These are phyloP conservation scores for Drymonia ruficornis DNA, from an alignment of 2,888 invertebrate species.

Conservation along the genomic window DNA sequence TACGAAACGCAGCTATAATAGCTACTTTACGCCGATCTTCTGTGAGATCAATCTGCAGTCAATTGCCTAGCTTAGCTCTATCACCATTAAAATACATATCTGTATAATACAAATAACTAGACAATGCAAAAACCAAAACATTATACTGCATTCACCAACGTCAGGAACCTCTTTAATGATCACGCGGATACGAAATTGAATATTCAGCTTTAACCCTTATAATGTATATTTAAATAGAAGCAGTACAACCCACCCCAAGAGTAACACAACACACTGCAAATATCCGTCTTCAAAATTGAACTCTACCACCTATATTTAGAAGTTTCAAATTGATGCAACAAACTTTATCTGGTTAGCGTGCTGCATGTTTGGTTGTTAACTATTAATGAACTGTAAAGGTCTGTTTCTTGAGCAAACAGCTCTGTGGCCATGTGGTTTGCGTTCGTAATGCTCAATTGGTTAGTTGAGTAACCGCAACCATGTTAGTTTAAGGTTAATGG, in stretches of 20 bases:
- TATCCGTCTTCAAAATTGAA: not conserved
- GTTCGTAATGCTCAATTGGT: constrained; percentile 45
- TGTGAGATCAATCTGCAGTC: too few species aligned
- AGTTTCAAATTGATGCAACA: not conserved
- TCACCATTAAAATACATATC: too few species aligned
- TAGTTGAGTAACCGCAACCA: constrained; percentile 29
- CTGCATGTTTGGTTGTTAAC: constrained; percentile 9
- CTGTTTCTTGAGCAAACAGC: constrained; percentile 31
- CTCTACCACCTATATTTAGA: not conserved
- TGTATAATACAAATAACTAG: too few species aligned
- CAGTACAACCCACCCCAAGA: not conserved
- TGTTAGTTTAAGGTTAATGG: constrained; percentile 24
- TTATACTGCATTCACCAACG: not conserved
- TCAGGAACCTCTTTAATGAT: constrained; percentile 21
- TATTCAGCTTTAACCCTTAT: constrained; percentile 6
- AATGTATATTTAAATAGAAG: not conserved
- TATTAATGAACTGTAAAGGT: constrained; percentile 21
- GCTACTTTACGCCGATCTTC: too few species aligned
- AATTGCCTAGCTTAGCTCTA: too few species aligned
- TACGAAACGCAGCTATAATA: too few species aligned
- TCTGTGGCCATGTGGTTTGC: constrained; percentile 48
- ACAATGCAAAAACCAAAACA: too few species aligned
- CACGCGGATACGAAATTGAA: constrained; percentile 24
- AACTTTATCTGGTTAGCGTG: not conserved
- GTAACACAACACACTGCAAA: not conserved